These are phyloP conservation scores for Gnatocerus cornutus DNA, from an alignment of 2,888 invertebrate species.

Conservation along the genomic window DNA sequence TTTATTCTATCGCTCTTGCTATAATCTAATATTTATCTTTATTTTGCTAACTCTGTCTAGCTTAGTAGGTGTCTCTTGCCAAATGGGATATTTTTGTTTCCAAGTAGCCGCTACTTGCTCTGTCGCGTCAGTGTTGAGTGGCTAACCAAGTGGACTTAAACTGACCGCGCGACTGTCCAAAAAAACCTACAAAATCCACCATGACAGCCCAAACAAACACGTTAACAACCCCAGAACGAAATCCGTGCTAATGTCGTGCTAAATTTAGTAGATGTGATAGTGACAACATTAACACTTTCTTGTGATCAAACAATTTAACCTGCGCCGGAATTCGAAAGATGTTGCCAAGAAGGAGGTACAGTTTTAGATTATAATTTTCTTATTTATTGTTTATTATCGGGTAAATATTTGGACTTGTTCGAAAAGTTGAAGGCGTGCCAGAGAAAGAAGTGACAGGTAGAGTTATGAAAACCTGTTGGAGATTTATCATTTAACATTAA, in stretches of 20 bases:
- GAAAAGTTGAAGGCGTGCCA: constrained; percentile 21
- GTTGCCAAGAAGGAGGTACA: constrained; percentile 55
- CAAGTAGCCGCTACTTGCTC: constrained; percentile 65
- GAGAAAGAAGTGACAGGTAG: constrained; percentile 18
- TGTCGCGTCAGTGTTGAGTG: constrained; percentile 68
- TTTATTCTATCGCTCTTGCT: constrained; percentile 49
- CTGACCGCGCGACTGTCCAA: constrained; percentile 54
- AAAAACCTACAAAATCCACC: constrained; percentile 43
- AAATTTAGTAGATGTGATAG: constrained; percentile 21
- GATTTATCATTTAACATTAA: constrained; percentile 38
- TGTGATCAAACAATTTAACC: constrained; percentile 50
- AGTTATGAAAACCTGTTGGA: constrained; percentile 28
- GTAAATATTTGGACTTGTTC: constrained; percentile 36
- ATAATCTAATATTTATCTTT: constrained; percentile 66
- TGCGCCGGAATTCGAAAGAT: constrained; percentile 56
- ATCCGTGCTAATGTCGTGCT: constrained; percentile 20
- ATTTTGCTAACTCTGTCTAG: constrained; percentile 69
- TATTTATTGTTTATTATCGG: constrained; percentile 54
- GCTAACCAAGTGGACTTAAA: constrained; percentile 62
- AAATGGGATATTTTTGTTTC: constrained; percentile 72
- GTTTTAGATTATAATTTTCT: constrained; percentile 58
- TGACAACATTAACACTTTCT: constrained; percentile 8
- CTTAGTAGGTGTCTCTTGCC: constrained; percentile 70
- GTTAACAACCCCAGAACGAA: constrained; percentile 20
- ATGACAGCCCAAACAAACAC: constrained; percentile 42